Base-by-base conservation (phyloP, 1,140 invertebrate genomes). In the Phortica variegata region DNA sequence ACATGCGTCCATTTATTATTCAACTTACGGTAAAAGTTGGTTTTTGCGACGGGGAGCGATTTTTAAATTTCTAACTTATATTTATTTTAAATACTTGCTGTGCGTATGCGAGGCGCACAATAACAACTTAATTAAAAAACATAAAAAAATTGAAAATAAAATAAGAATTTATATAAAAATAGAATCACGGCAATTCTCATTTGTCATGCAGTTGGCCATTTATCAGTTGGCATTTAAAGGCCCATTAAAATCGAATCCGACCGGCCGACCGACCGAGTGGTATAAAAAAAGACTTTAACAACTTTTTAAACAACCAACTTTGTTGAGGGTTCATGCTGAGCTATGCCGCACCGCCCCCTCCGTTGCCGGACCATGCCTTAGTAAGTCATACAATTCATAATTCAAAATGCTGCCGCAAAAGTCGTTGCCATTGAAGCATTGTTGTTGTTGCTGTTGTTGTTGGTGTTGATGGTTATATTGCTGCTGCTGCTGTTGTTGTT, bases 201-300 rank as follows among this genome's bases (percentile, higher is more conserved):
- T 66, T 66, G 63, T 66, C 63, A 66, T 66, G 57, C 63, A 60
- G 63, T 63, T 55, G 57, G 60, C 65, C 63, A 66, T 66, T 66
- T 66, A 68, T 66, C 63, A 66, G 63, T 58, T 63, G 63, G 63
- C 63, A 66, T 66, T 66, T 66, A 66, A 66, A 66, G 68, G 63
- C 56, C 63, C 63, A 66, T 66, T 66, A 68, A 66, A 66, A 68
- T 54, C 60, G 63, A 60, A 66, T 68, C 63, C 65, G 63, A 52
- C 49, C n/a, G n/a, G n/a, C n/a, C n/a, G n/a, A n/a, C n/a, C n/a
- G n/a, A n/a, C n/a, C n/a, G 48, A 52, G 51, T 41, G 60, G 50
- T 32, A 43, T 42, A 56, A 43, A 52, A 40, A 53, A 58, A n/a
- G n/a, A 34, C 52, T 54, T 56, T 53, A 36, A 16, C 53, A 55